These are phyloP conservation scores for Chloroclystis v-ata DNA, from an alignment of 2,888 invertebrate genomes.

Conservation along the genomic window DNA sequence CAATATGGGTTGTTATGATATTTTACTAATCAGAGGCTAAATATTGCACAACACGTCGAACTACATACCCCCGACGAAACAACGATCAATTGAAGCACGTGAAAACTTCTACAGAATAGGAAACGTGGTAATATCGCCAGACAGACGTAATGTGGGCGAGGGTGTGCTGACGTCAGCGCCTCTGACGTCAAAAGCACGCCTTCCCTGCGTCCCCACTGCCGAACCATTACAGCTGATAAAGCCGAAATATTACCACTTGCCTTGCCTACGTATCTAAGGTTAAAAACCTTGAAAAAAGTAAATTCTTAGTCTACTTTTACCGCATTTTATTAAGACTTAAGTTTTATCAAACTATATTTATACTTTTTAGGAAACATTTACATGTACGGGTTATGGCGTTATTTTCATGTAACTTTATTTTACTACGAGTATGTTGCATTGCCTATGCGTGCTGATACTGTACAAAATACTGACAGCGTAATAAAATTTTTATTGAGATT, in stretches of 20 bases:
- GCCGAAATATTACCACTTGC: slow-evolving; percentile 28
- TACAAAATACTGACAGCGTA: no score
- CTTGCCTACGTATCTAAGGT: slow-evolving; percentile 13
- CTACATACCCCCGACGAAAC: slow-evolving; percentile 7
- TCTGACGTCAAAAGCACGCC: slow-evolving; percentile 38
- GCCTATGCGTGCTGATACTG: no score
- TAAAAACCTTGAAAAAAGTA: not conserved
- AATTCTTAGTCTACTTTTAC: not conserved
- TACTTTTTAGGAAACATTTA: no score
- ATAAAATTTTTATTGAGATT: no score
- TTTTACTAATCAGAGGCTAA: no score
- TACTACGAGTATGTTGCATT: no score
- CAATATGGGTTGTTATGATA: not conserved
- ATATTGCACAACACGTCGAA: not conserved
- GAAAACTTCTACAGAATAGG: slow-evolving; percentile 10
- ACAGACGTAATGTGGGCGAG: slow-evolving; percentile 29
- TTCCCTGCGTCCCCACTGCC: slow-evolving; percentile 36
- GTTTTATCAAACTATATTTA: no score
- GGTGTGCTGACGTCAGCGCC: slow-evolving; percentile 43
- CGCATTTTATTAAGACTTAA: not conserved
- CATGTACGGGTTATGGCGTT: no score
- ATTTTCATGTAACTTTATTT: no score
- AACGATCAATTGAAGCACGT: slow-evolving; percentile 11
- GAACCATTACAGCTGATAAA: slow-evolving; percentile 50
- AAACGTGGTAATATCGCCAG: slow-evolving; percentile 16